Percentiles rank a stretch among this genome's conserved stretches.
Evolutionary conservation across 2,797 vertebrate species (phyloP).

Genomic region (Scolopax rusticola): DNA sequence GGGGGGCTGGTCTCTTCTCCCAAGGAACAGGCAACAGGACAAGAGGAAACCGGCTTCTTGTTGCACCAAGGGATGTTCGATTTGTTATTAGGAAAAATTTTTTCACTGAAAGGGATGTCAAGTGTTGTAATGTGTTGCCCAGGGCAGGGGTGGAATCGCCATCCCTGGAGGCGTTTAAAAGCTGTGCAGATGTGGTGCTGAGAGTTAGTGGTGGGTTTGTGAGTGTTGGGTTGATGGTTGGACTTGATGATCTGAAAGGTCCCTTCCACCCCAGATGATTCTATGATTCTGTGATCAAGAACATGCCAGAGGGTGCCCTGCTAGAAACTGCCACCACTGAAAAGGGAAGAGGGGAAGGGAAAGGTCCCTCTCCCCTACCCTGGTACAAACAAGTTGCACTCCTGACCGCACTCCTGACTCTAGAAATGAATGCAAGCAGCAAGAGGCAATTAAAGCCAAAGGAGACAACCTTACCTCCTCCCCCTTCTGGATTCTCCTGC

Average conservation of each 20-base stretch:
- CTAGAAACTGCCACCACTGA: fast-evolving
- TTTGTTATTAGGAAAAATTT: neutral
- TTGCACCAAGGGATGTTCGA: neutral
- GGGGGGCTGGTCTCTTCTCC: neutral
- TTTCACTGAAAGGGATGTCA: neutral
- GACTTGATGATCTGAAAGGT: neutral
- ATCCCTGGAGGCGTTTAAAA: neutral
- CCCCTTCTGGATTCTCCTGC: constrained; percentile 93
- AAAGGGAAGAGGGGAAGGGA: neutral
- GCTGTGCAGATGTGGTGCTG: neutral
- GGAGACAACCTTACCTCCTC: constrained; percentile 86
- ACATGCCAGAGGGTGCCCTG: fast-evolving
- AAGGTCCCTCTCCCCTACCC: neutral
- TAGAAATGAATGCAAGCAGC: fast-evolving
- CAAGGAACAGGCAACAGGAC: neutral
- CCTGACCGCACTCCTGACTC: neutral
- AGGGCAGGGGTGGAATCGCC: neutral
- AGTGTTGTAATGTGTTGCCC: neutral
- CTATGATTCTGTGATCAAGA: neutral
- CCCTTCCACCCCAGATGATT: neutral
- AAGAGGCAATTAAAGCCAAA: neutral
- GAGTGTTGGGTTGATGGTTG: neutral
- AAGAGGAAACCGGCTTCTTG: neutral
- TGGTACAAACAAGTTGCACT: fast-evolving
- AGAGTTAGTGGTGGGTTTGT: neutral